Conservation (phyloP, 2,113 vertebrate species). For the Macaca fascicularis region T2T-MFA8v1.1 NC_088381.1:159412501-159413000, state of each 20-base stretch:
- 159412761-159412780: fast-evolving
- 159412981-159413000: not conserved
- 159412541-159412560: not conserved
- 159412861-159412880: fast-evolving
- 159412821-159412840: not conserved
- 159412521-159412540: not conserved
- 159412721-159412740: not conserved
- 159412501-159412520: not conserved
- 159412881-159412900: not conserved
- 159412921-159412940: not conserved
- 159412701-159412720: not conserved
- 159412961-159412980: not conserved
- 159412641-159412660: no score
- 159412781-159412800: fast-evolving
- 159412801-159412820: not conserved
- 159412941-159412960: not conserved
- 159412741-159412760: fast-evolving
- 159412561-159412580: not conserved
- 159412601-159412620: not conserved
- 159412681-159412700: not conserved
- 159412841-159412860: not conserved
- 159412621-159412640: not conserved
- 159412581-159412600: not conserved
- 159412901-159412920: not conserved
- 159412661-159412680: not conserved